phyloP scores from a whole-genome alignment of 1,140 invertebrate species.

The Pseudomyrmex sp. region DNA sequence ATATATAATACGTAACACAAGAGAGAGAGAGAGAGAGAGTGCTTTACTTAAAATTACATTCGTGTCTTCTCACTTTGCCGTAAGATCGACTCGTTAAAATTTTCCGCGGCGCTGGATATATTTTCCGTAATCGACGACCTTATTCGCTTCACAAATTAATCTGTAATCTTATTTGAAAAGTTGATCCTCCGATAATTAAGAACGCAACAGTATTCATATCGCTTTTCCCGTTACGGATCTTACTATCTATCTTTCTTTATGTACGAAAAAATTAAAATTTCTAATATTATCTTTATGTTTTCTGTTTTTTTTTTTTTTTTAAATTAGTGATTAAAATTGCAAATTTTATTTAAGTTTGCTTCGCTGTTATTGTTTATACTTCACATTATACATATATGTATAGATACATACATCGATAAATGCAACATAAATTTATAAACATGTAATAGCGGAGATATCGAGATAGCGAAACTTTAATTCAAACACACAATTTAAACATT shows the following conservation, averaged over 20 bases:
- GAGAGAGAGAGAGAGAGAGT: not conserved
- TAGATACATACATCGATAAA: not conserved
- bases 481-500: too few relatives aligned
- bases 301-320: not conserved
- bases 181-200: conserved; percentile 40
- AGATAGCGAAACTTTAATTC: too few relatives aligned
- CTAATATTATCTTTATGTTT: not conserved
- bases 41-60: not conserved
- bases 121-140: conserved; percentile 27
- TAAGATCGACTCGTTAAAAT: conserved; percentile 29
- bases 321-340: too few relatives aligned
- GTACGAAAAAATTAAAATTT: not conserved
- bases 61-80: not conserved
- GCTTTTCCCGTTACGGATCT: not conserved
- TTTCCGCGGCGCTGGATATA: not conserved
- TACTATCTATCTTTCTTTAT: conserved; percentile 2
- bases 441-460: not conserved
- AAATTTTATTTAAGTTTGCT: too few relatives aligned
- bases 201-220: conserved; percentile 17
- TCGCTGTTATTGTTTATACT: too few relatives aligned
- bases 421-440: not conserved
- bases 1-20: not conserved
- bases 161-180: conserved; percentile 33
- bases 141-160: conserved; percentile 26
- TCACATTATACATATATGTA: not conserved